Evolutionary conservation across 2,113 vertebrate species (phyloP).

Genomic region (Mugil cephalus): DNA sequence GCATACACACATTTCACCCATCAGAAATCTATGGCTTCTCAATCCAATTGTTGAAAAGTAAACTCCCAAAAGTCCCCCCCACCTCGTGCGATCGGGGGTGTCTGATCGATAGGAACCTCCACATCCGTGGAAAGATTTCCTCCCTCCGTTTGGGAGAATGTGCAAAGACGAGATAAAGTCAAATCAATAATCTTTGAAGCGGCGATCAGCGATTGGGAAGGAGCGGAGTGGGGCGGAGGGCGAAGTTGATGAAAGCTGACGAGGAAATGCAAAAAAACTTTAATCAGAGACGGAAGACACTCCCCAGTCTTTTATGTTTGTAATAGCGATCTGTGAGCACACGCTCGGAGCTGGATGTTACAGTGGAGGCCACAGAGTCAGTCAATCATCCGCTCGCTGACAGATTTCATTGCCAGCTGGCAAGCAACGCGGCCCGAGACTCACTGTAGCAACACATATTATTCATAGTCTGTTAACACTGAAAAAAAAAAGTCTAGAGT

Average conservation of each 20-base stretch:
- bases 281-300: neutral
- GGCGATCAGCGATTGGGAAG: neutral
- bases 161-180: conserved; percentile 35
- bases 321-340: no score
- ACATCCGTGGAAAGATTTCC: conserved; percentile 33
- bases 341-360: no score
- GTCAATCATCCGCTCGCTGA: no score
- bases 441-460: no score
- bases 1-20: conserved; percentile 42
- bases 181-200: conserved; percentile 28
- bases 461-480: no score
- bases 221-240: neutral
- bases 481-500: no score
- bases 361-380: no score
- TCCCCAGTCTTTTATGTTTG: no score
- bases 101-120: conserved; percentile 43
- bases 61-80: conserved; percentile 45
- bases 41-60: conserved; percentile 58
- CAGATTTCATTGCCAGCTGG: no score
- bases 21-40: conserved; percentile 55
- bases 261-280: neutral
- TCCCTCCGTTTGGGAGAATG: neutral
- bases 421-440: no score
- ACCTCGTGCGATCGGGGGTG: neutral
- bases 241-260: neutral